Evolutionary conservation across 2,888 invertebrate genomes (phyloP).

Genomic region (Drosophila algonquin): DNA sequence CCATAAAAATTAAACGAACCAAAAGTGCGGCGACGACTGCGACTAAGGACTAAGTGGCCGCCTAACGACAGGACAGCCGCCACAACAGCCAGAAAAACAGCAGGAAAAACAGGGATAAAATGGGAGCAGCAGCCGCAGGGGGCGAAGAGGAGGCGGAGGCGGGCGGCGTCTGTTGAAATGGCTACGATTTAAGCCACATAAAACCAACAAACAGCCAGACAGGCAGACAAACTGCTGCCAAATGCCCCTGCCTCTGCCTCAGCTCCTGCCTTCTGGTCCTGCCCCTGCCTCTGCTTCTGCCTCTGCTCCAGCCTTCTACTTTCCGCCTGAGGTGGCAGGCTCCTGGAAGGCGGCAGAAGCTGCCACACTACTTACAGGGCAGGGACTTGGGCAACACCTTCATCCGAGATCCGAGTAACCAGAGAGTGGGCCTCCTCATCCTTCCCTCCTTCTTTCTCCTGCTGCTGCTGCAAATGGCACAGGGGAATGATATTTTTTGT

Average conservation of each 20-base stretch:
- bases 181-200: slow-evolving; percentile 67
- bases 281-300: neutral
- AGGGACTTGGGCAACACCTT: slow-evolving; percentile 60
- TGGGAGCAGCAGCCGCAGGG: slow-evolving; percentile 5
- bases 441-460: neutral
- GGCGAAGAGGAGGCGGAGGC: no score
- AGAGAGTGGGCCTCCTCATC: neutral
- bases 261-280: neutral
- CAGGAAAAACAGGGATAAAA: slow-evolving; percentile 29
- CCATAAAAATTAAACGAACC: slow-evolving; percentile 60
- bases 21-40: slow-evolving; percentile 47
- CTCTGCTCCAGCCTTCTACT: neutral
- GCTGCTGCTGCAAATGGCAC: slow-evolving; percentile 29
- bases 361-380: slow-evolving; percentile 43
- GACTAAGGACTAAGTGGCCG: slow-evolving; percentile 59
- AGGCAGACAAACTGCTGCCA: slow-evolving; percentile 38
- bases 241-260: slow-evolving; percentile 16
- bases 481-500: slow-evolving; percentile 39
- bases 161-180: slow-evolving; percentile 24
- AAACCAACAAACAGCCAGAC: slow-evolving; percentile 53
- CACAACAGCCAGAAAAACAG: slow-evolving; percentile 16
- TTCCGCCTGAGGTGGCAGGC: slow-evolving; percentile 19
- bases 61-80: slow-evolving; percentile 43
- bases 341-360: slow-evolving; percentile 4
- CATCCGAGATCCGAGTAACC: slow-evolving; percentile 4